Evolutionary conservation across 2,113 vertebrate species (phyloP).

Genomic region (cattle (Bos taurus)): ARS-UCD2.0 NC_037345.1:18901501-18902000

Average conservation of each 20-base stretch:
- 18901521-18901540: background rate
- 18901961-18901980: background rate
- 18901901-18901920: background rate
- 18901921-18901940: background rate
- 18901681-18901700: background rate
- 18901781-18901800: background rate
- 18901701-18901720: background rate
- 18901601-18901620: fast-evolving
- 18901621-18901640: background rate
- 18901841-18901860: background rate
- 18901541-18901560: background rate
- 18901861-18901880: background rate
- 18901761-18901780: fast-evolving
- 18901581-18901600: fast-evolving
- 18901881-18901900: background rate
- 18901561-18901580: background rate
- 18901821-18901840: background rate
- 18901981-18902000: background rate
- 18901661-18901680: background rate
- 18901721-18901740: background rate
- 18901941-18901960: background rate
- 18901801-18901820: background rate
- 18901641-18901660: background rate
- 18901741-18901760: background rate
- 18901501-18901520: background rate